A percentile compares a stretch with the other conserved stretches of the same genome.
phyloP scores from a whole-genome alignment of 2,113 vertebrate genomes.

The Osmerus eperlanus region DNA sequence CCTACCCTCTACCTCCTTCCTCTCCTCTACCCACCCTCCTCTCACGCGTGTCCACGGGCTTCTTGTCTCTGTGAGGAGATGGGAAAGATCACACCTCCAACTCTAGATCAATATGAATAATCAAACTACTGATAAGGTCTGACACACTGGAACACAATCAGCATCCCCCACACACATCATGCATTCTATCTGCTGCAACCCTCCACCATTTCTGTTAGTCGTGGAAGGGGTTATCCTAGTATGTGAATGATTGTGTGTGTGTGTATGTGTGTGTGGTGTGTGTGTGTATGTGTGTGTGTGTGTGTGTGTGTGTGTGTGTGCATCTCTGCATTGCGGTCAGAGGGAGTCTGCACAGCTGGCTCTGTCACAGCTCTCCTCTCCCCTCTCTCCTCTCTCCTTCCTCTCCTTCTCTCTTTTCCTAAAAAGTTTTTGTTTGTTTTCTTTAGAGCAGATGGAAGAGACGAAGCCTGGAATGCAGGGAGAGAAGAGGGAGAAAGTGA shows the following conservation, averaged over 20 bases:
- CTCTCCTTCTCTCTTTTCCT: neutral
- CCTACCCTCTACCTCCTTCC: neutral
- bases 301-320: neutral
- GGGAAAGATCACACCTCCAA: too few species aligned
- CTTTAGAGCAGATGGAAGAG: neutral
- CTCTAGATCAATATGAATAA: too few species aligned
- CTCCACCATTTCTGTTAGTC: too few species aligned
- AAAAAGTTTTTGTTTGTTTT: neutral
- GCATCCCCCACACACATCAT: neutral
- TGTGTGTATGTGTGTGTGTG: neutral
- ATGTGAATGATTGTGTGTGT: neutral
- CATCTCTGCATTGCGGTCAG: neutral
- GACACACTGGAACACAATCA: neutral
- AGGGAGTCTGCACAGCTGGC: neutral
- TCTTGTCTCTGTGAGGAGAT: too few species aligned
- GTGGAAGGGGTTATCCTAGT: too few species aligned
- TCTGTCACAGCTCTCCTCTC: constrained; percentile 3
- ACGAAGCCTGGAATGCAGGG: neutral
- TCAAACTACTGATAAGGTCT: neutral
- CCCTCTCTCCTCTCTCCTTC: neutral
- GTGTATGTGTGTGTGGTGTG: neutral
- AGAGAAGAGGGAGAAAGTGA: neutral
- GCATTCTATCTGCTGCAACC: neutral
- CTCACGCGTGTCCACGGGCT: too few species aligned
- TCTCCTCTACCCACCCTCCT: neutral